phyloP scores from a whole-genome alignment of 2,113 vertebrate species.

The Jacana jacana region DNA sequence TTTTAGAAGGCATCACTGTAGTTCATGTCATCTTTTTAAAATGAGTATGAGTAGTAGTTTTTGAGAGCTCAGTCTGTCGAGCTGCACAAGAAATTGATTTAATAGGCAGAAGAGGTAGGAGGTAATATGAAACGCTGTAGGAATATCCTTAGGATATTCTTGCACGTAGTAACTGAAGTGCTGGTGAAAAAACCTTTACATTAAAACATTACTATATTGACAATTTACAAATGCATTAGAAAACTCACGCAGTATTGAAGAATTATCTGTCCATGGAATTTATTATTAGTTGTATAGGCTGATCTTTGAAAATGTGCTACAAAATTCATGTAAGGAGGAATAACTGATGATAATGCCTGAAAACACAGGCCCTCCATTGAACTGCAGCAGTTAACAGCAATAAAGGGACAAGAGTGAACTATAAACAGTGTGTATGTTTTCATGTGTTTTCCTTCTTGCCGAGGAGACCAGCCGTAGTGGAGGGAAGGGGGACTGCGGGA shows the following conservation, averaged over 20 bases:
- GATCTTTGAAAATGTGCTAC: not conserved
- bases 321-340: not conserved
- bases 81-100: not conserved
- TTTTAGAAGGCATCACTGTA: not conserved
- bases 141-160: not conserved
- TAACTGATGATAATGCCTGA: not conserved
- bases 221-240: not conserved
- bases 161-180: not conserved
- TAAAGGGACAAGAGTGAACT: not conserved
- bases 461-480: too few relatives aligned
- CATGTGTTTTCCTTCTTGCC: too few relatives aligned
- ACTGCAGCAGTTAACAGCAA: not conserved
- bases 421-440: not conserved
- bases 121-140: not conserved
- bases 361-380: not conserved
- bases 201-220: not conserved
- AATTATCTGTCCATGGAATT: not conserved
- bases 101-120: not conserved
- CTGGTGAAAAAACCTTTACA: not conserved
- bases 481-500: too few relatives aligned
- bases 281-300: not conserved
- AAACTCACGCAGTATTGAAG: not conserved
- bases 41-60: not conserved
- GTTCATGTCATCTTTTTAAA: not conserved
- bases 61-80: not conserved